Evolutionary conservation across 2,888 invertebrate species (phyloP).

Genomic region (Oligia fasciuncula): DNA sequence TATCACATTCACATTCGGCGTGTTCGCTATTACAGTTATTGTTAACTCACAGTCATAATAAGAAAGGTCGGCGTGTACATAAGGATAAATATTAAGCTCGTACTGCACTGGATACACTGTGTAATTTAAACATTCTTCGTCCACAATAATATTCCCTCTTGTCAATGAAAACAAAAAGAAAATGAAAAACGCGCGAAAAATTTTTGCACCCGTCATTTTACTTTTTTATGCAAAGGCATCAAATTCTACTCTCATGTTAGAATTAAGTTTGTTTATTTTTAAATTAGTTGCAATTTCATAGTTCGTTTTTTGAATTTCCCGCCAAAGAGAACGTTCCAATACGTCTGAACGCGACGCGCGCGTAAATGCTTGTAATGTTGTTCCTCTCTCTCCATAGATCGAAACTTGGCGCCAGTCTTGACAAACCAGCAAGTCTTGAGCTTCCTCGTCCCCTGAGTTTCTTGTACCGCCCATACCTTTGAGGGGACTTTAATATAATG

Average conservation of each 20-base stretch:
- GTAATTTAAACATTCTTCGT: slow-evolving; percentile 86
- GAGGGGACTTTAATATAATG: slow-evolving; percentile 55
- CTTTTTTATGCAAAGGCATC: slow-evolving; percentile 5
- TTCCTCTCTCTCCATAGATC: slow-evolving; percentile 68
- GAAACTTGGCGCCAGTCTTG: slow-evolving; percentile 74
- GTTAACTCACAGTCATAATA: slow-evolving; percentile 83
- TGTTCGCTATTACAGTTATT: slow-evolving; percentile 84
- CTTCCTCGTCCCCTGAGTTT: slow-evolving; percentile 64
- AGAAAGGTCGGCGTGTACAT: slow-evolving; percentile 73
- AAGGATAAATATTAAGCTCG: slow-evolving; percentile 81
- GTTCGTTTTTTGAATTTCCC: slow-evolving; percentile 57
- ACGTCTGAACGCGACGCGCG: slow-evolving; percentile 79
- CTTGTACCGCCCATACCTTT: background rate
- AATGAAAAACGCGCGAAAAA: slow-evolving; percentile 69
- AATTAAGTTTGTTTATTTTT: background rate
- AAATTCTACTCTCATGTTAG: background rate
- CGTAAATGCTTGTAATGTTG: slow-evolving; percentile 71
- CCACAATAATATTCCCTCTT: slow-evolving; percentile 73
- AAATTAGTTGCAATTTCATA: slow-evolving; percentile 8
- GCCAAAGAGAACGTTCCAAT: slow-evolving; percentile 58
- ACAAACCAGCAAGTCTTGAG: slow-evolving; percentile 67
- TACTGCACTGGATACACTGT: slow-evolving; percentile 87
- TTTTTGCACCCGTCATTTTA: slow-evolving; percentile 60
- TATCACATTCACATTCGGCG: slow-evolving; percentile 79
- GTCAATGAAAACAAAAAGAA: slow-evolving; percentile 71